Conservation (phyloP, 2,797 vertebrate species). For the Taenioides sp. region DNA sequence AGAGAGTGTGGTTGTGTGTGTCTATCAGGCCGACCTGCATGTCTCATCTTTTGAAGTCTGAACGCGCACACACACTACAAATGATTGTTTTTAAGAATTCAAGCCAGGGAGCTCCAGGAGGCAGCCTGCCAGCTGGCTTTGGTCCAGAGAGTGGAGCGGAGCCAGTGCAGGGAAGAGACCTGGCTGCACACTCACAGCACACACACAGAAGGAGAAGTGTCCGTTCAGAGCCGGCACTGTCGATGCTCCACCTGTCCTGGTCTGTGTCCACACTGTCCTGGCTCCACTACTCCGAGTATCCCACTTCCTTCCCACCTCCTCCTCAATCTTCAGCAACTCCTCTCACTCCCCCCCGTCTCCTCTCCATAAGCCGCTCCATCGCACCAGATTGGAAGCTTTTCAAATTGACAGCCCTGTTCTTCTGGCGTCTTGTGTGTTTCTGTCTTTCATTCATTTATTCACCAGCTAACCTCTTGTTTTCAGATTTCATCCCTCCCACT, state of each 20-base stretch:
- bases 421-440: conserved; percentile 45
- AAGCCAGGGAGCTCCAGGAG: conserved; percentile 80
- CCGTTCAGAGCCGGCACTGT: conserved; percentile 22
- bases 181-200: conserved; percentile 33
- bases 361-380: conserved; percentile 42
- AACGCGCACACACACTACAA: conserved; percentile 69
- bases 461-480: conserved; percentile 35
- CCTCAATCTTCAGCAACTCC: conserved; percentile 53
- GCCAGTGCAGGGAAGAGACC: conserved; percentile 71
- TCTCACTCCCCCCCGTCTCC: conserved; percentile 7
- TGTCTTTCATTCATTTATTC: conserved; percentile 39
- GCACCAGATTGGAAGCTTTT: conserved; percentile 55
- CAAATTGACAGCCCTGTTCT: conserved; percentile 52
- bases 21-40: conserved; percentile 62
- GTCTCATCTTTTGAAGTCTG: conserved; percentile 67
- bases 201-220: conserved; percentile 40
- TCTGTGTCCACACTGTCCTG: conserved; percentile 55
- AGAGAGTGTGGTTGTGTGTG: conserved; percentile 31
- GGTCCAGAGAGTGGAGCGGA: conserved; percentile 82
- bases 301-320: conserved; percentile 56
- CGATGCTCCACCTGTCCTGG: conserved; percentile 57
- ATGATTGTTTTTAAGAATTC: conserved; percentile 82
- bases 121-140: conserved; percentile 88
- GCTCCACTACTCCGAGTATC: conserved; percentile 63
- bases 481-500: conserved; percentile 12